Conservation (phyloP, 2,113 vertebrate genomes). For the Hippocampus guttulatus region DNA sequence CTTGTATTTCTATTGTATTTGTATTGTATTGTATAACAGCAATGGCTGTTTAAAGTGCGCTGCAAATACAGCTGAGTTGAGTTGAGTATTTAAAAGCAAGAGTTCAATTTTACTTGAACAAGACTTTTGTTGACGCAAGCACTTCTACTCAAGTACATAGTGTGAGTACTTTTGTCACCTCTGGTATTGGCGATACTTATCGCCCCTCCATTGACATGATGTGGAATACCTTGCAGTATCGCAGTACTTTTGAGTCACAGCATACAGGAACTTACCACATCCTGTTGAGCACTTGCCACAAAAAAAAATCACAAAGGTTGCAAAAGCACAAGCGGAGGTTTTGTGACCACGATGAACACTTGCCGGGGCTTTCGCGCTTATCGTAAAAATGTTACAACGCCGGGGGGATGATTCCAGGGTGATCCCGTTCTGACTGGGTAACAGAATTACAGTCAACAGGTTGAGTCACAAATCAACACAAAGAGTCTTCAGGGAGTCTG, state of each 20-base stretch:
- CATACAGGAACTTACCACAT: conserved; percentile 28
- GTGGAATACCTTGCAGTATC: background rate
- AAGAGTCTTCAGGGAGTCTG: background rate
- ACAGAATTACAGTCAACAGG: background rate
- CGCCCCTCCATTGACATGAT: background rate
- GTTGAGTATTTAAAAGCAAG: too few species aligned
- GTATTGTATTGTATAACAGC: background rate
- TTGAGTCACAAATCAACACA: background rate
- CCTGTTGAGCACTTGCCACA: background rate
- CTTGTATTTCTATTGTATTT: background rate
- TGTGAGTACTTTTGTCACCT: background rate
- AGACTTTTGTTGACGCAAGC: too few species aligned
- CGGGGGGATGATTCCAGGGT: background rate
- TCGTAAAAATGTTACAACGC: background rate
- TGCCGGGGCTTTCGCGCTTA: background rate
- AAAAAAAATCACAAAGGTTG: conserved; percentile 36
- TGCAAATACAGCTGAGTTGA: too few species aligned
- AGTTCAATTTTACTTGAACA: too few species aligned
- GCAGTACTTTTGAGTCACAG: conserved; percentile 3
- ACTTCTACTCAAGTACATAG: too few species aligned
- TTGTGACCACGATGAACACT: conserved; percentile 26
- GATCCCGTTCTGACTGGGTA: background rate
- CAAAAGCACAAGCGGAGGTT: conserved; percentile 27
- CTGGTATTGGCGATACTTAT: background rate
- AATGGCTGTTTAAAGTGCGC: too few species aligned